Base-by-base conservation (phyloP, 2,888 invertebrate genomes). In the Pandemis cinnamomeana region DNA sequence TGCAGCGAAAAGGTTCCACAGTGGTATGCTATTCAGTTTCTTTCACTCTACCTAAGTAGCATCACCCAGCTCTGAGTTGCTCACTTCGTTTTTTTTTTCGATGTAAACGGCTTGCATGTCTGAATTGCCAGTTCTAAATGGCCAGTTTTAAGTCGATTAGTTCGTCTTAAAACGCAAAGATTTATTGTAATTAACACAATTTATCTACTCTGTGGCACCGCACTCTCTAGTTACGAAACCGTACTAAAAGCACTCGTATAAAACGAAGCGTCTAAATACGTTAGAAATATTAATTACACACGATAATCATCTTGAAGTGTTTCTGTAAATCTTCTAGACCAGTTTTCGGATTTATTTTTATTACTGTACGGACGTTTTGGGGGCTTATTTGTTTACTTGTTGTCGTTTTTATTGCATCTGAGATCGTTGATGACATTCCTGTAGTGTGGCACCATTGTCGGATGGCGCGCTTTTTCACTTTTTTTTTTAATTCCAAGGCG, bases 231-330 rank as follows among this genome's bases (percentile, higher is more conserved):
- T 72, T 75, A 68, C 76, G 77, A 75, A 72, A 78, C 77, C 77
- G 78, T 27, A 62, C 72, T 67, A 69, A 69, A 66, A 72, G 71
- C 72, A 72, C 62, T 72, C 74, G 72, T 77, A 78, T 78, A 79
- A 80, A 81, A 79, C 80, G 79, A 82, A 78, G 79, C 72, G 76
- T 76, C 78, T 76, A 76, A 78, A 78, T 76, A 79, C 77, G 72
- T 78, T 77, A 77, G 77, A 79, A 78, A 79, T 82, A 84, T 84
- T 83, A 82, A 83, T 84, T 83, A 81, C 81, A 70, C 70, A 46
- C 67, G 83, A 83, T 84, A 81, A 80, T 80, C 75, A 84, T 84
- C 83, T 78, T 67, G 75, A 78, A 75, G 78, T 73, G 78, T 75
- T 80, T 81, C 78, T 72, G 79, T 81, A 82, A 80, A 83, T 80